Base-by-base conservation (phyloP, 2,797 vertebrate species). In the Syngnathus acus region DNA sequence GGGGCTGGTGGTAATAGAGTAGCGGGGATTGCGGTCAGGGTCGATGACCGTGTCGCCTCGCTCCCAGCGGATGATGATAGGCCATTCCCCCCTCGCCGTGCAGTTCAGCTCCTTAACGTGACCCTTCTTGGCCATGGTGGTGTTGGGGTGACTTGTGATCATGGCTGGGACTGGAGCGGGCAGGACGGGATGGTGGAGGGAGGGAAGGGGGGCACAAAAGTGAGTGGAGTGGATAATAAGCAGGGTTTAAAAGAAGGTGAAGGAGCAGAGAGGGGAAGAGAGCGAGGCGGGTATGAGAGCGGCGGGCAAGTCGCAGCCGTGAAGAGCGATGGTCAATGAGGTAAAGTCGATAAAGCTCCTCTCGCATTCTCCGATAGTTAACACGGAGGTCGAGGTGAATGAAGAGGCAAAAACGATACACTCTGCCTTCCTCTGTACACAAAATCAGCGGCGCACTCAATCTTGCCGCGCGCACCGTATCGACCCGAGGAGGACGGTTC, bases 41-140 rank as follows among this genome's bases (percentile, higher is more conserved):
- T 99, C 96, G 23, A 99, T 98, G 82, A 98, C 96, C 0, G 95
- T 98, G 91, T 99, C 97, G 0, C 95, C 97, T 67, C 96, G 94
- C 86, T 99, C 97, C 97, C 97, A 99, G 87, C 97, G 96, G 82
- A 99, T 98, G 82, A 99, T 98, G 89, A 99, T 98, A 70, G 97
- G 97, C 73, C 95, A 91, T 84, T 99, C 96, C 0, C 97, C 97
- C 9, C 96, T 91, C 0, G 96, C 97, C 0, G 96, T 98, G 91
- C 97, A 99, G 89, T 98, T 97, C 83, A 99, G 87, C 87, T 98
- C 97, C 89, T 99, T 98, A 64, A 93, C 83, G 58, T 98, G 95
- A 9, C 96, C 96, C 86, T 98, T 98, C 90, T 98, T 98, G 71
- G 97, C 97, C 38, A 98, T 98, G 66, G 97, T 98, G 68, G 97